Base-by-base conservation (phyloP, 2,797 vertebrate genomes). In the Chrosomus eos region DNA sequence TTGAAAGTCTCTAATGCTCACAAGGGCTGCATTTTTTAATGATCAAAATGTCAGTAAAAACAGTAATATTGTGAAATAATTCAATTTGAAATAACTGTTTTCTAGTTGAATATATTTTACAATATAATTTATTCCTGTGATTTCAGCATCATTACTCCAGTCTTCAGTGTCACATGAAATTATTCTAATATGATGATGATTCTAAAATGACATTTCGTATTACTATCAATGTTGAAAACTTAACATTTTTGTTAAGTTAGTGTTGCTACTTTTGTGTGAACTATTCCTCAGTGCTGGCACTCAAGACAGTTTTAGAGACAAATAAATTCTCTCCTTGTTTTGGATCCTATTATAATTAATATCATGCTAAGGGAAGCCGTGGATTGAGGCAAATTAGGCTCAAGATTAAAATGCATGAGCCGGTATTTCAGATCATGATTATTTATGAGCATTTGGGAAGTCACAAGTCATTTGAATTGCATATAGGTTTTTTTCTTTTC, bases 381-480 rank as follows among this genome's bases (percentile, higher is more conserved):
- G 38, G 89, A 90, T 90, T 88, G 85, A 86, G 86, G 76, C 82
- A 89, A 90, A 90, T 89, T 90, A 90, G 82, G 72, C 66, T 58
- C 53, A 83, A 48, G 83, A 90, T 91, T 91, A 90, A 90, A 91
- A 92, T 90, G 86, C 89, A 90, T 89, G 91, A 92, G 84, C 80
- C 82, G 78, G 89, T 87, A 89, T 70, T 83, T 75, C 67, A 76
- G 77, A 89, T 88, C 86, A 88, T 90, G 85, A 87, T 90, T 90
- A 92, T 90, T 91, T 89, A 92, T 91, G 76, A 66, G 62, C 83
- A 82, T 45, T 77, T 80, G 51, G 40, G 77, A 86, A 70, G 85
- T 48, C 79, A 88, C 60, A 73, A 31, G 70, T 87, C 62, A 89
- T 89, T 89, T 88, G 51, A 88, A 88, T 87, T 85, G 51, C 88